These are phyloP conservation scores for Tetranychus truncatus DNA, from an alignment of 2,888 invertebrate genomes.

Conservation along the genomic window DNA sequence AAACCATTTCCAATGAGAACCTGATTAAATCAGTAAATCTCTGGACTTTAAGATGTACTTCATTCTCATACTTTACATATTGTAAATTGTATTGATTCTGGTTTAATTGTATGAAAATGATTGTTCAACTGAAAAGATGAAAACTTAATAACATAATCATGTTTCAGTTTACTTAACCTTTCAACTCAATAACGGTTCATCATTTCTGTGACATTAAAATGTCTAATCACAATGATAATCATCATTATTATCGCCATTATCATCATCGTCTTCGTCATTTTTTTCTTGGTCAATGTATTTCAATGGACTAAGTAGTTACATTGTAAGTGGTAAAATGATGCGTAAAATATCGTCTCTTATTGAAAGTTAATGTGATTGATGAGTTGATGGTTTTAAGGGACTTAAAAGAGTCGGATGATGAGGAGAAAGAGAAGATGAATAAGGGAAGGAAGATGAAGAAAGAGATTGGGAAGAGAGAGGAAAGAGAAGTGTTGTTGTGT, in stretches of 20 bases:
- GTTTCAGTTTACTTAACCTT: neutral
- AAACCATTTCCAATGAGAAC: too few species aligned
- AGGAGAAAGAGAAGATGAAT: neutral
- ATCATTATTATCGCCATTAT: neutral
- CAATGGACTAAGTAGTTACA: neutral
- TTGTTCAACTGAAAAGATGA: too few species aligned
- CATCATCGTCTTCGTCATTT: neutral
- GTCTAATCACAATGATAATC: neutral
- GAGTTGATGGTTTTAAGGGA: neutral
- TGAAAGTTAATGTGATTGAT: neutral
- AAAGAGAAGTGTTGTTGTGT: neutral
- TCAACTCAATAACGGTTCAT: neutral
- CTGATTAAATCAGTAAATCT: too few species aligned
- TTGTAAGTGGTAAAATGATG: neutral
- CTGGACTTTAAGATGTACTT: too few species aligned
- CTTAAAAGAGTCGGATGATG: neutral
- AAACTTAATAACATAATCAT: too few species aligned
- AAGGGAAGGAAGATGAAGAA: neutral
- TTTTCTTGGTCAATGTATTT: neutral
- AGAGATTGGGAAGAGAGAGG: neutral
- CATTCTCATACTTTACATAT: too few species aligned
- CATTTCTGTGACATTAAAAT: neutral
- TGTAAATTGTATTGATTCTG: too few species aligned
- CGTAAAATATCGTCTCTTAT: neutral
- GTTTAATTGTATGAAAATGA: too few species aligned